Conservation (phyloP, 2,888 invertebrate genomes). For the Aplocera efformata region DNA sequence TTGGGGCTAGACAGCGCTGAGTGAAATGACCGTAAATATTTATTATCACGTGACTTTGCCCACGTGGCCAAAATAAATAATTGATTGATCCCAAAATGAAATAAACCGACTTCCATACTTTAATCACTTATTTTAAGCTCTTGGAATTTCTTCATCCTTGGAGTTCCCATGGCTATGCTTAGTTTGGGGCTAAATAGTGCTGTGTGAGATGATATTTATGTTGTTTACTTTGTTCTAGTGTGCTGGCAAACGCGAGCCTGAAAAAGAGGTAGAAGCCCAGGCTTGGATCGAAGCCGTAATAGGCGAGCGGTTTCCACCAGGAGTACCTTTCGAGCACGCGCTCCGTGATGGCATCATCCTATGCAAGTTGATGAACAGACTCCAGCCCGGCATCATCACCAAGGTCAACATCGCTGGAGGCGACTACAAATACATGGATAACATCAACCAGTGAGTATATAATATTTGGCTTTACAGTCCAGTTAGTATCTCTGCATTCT, state of each 20-base stretch:
- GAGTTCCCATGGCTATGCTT: too few relatives aligned
- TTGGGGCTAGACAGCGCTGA: too few relatives aligned
- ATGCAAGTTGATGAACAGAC: constrained; percentile 93
- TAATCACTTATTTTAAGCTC: too few relatives aligned
- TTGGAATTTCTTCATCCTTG: too few relatives aligned
- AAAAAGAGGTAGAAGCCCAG: constrained; percentile 90
- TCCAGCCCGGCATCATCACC: constrained; percentile 90
- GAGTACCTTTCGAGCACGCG: constrained; percentile 87
- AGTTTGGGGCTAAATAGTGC: too few relatives aligned
- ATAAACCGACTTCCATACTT: too few relatives aligned
- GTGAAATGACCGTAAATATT: too few relatives aligned
- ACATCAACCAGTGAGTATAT: constrained; percentile 92
- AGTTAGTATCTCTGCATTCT: too few relatives aligned
- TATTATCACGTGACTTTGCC: too few relatives aligned
- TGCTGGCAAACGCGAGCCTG: constrained; percentile 89
- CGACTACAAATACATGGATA: constrained; percentile 98
- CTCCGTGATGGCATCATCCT: constrained; percentile 91
- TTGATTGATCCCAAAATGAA: too few relatives aligned
- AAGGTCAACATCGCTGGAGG: constrained; percentile 92
- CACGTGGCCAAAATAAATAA: too few relatives aligned
- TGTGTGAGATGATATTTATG: neutral
- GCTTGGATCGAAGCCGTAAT: constrained; percentile 92
- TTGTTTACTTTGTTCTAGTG: constrained; percentile 77
- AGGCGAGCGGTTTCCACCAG: constrained; percentile 87
- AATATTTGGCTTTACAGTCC: too few relatives aligned